Conservation (phyloP, 2,888 invertebrate genomes). For the Drosophila meridiana region DNA sequence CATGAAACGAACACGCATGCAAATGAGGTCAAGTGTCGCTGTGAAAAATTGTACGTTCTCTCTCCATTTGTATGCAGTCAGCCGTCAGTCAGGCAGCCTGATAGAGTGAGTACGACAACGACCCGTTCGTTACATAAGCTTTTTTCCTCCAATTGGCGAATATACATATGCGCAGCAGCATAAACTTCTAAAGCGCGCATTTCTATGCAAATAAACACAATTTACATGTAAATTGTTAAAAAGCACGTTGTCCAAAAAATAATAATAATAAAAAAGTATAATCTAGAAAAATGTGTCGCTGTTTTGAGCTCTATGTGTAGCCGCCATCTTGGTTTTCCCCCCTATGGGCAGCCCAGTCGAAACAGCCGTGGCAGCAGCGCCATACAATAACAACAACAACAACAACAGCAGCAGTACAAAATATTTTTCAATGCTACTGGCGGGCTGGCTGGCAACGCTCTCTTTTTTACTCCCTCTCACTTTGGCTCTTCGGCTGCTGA, state of each 20-base stretch:
- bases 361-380: constrained; percentile 43
- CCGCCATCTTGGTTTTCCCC: constrained; percentile 78
- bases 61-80: constrained; percentile 47
- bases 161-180: constrained; percentile 40
- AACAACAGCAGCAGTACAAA: constrained; percentile 33
- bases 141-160: constrained; percentile 54
- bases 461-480: constrained; percentile 67
- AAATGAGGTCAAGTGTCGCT: constrained; percentile 81
- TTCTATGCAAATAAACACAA: constrained; percentile 23
- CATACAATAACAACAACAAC: constrained; percentile 29
- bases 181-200: constrained; percentile 44
- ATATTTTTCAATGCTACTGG: constrained; percentile 72
- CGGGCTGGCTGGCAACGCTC: constrained; percentile 52
- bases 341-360: constrained; percentile 64
- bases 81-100: constrained; percentile 4
- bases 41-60: constrained; percentile 61
- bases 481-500: constrained; percentile 55
- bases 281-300: constrained; percentile 56
- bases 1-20: constrained; percentile 49
- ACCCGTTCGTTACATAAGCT: constrained; percentile 69
- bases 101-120: constrained; percentile 42
- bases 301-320: constrained; percentile 63
- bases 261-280: constrained; percentile 28
- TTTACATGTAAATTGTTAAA: constrained; percentile 16
- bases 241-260: constrained; percentile 50